phyloP scores from a whole-genome alignment of 2,113 vertebrate genomes.

The Delphinapterus leucas region DNA sequence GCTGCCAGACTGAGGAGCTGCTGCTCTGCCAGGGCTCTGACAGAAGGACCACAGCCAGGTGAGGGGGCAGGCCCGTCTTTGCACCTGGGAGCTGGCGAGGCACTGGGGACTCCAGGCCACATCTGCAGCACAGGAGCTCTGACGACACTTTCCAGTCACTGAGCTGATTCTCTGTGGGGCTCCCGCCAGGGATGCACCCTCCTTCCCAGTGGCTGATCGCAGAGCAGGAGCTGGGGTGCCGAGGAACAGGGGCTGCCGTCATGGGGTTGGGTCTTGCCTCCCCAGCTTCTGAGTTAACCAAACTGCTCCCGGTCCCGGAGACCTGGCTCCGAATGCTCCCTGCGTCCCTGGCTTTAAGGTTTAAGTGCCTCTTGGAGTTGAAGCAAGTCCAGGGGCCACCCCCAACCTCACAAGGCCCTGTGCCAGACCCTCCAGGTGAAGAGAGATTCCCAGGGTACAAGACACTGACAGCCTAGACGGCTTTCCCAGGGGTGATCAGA shows the following conservation, averaged over 20 bases:
- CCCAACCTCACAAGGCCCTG: background rate
- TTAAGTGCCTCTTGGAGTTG: background rate
- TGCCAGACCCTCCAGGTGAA: background rate
- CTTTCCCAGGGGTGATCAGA: background rate
- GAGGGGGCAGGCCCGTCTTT: background rate
- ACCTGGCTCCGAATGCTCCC: background rate
- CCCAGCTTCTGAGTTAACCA: background rate
- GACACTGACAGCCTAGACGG: background rate
- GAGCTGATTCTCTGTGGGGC: background rate
- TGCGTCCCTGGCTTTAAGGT: background rate
- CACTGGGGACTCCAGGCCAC: background rate
- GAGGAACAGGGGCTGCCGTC: too few relatives aligned
- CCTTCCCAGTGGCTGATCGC: background rate
- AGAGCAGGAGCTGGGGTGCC: background rate
- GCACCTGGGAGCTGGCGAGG: background rate
- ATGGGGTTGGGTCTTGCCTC: background rate
- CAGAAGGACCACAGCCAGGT: background rate
- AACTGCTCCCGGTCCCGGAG: accelerated
- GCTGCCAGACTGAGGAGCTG: background rate
- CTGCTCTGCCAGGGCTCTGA: background rate
- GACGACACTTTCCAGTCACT: background rate
- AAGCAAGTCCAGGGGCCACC: background rate
- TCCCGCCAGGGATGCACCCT: background rate
- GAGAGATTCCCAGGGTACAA: background rate
- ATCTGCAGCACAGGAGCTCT: background rate